These are phyloP conservation scores for Lampris incognitus DNA, from an alignment of 2,113 vertebrate genomes.

Conservation along the genomic window DNA sequence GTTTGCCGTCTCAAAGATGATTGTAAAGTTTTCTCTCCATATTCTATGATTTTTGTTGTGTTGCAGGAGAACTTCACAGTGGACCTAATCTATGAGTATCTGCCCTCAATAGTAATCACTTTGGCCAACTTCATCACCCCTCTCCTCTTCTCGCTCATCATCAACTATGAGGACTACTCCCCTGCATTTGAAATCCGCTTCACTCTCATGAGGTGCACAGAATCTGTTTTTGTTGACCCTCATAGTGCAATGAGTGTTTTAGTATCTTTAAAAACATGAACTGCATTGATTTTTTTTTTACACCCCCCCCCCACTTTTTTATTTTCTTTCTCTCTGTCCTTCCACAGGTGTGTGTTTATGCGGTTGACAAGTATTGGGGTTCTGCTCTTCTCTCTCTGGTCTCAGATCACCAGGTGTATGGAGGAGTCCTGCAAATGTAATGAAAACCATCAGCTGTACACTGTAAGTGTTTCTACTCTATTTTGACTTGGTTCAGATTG, in stretches of 20 bases:
- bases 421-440: conserved; percentile 84
- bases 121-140: conserved; percentile 91
- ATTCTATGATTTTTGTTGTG: not conserved
- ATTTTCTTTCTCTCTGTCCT: conserved; percentile 5
- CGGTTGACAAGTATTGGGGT: conserved; percentile 92
- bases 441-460: conserved; percentile 90
- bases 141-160: conserved; percentile 88
- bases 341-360: conserved; percentile 92
- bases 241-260: not conserved
- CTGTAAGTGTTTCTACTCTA: conserved; percentile 82
- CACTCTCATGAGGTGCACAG: conserved; percentile 88
- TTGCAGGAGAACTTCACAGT: conserved; percentile 71
- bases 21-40: not conserved
- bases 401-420: conserved; percentile 86
- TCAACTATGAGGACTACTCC: conserved; percentile 91
- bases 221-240: not conserved
- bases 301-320: not conserved
- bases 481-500: not conserved
- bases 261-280: not conserved
- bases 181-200: conserved; percentile 94
- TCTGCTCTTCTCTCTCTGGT: conserved; percentile 91
- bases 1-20: no score
- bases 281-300: not conserved
- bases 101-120: conserved; percentile 96
- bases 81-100: conserved; percentile 89